These are phyloP conservation scores for Motacilla alba DNA, from an alignment of 2,113 vertebrate genomes.

Conservation along the genomic window DNA sequence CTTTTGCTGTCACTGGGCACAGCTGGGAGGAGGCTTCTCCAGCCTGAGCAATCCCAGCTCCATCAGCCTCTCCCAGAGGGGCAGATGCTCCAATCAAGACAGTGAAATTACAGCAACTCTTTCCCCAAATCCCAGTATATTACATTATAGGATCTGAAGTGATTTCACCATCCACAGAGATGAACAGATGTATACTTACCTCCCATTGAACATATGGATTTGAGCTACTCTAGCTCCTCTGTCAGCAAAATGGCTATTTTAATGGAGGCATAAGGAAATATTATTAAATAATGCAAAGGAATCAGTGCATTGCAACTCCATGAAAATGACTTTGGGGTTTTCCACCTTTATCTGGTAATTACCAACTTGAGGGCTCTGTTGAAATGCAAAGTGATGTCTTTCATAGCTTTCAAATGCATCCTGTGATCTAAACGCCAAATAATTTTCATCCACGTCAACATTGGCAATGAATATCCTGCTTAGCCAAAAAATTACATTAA, in stretches of 20 bases:
- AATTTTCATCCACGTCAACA: not conserved
- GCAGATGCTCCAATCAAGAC: not conserved
- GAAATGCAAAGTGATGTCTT: not conserved
- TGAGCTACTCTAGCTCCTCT: not conserved
- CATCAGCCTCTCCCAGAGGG: not conserved
- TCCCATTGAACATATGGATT: not conserved
- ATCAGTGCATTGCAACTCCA: not conserved
- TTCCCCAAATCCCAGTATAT: not conserved
- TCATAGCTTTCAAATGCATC: not conserved
- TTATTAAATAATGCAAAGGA: not conserved
- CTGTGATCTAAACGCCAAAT: not conserved
- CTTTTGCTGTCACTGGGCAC: not conserved
- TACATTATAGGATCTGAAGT: not conserved
- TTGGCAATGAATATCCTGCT: not conserved
- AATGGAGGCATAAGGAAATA: not conserved
- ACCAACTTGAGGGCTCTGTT: not conserved
- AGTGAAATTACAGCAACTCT: not conserved
- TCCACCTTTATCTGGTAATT: not conserved
- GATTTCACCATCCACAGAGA: not conserved
- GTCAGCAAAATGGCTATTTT: not conserved
- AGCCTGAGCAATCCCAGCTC: not conserved
- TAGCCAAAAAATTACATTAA: not conserved
- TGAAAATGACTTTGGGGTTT: not conserved
- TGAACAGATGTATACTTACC: not conserved
- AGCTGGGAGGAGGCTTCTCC: not conserved